Base-by-base conservation (phyloP, 2,113 vertebrate genomes). In the Amazona guildingii region DNA sequence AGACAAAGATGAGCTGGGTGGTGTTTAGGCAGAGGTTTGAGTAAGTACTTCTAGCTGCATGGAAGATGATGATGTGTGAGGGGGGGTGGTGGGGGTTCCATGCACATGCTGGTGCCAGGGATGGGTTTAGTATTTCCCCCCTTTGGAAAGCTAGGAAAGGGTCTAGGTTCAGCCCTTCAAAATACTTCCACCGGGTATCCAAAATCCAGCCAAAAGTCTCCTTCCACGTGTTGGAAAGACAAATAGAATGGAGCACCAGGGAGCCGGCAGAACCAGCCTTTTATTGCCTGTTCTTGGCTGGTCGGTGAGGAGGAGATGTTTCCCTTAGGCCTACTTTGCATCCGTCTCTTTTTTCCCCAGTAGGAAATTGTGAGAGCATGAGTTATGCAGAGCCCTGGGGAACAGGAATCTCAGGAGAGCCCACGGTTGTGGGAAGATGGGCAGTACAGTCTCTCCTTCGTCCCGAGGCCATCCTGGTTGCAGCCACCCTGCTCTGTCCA, bases 311-410 rank as follows among this genome's bases (percentile, higher is more conserved):
- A 59, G 52, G 48, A 73, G 25, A 57, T 43, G 16, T 79, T 96
- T 93, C 75, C 80, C 52, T 86, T 75, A 92, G 88, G 81, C 37
- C 17, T 91, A 49, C 72, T 89, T 74, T 75, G 88, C 37, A 27
- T 82, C 66, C 6, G 5, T 54, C 51, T 73, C 51, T 68, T 55
- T 37, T 81, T 69, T 27, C 72, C 52, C 80, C 76, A 54, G 10
- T 68, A 76, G 90, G 94, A 97, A 97, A 96, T 82, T 86, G 86
- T 95, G 92, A 96, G 61, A 0, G 1, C 49, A 23, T 85, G 90
- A 95, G 61, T 86, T 93, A 73, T 94, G 70, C 63, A 23, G 13
- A 44, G 46, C 62, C 55, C 52, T 7, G 19, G 95, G 37, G 66
- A 86, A 79, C 0, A 4, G 62, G 85, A 90, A 90, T 77, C 86